Evolutionary conservation across 2,113 vertebrate genomes (phyloP).

Genomic region (Phocoena sinus): DNA sequence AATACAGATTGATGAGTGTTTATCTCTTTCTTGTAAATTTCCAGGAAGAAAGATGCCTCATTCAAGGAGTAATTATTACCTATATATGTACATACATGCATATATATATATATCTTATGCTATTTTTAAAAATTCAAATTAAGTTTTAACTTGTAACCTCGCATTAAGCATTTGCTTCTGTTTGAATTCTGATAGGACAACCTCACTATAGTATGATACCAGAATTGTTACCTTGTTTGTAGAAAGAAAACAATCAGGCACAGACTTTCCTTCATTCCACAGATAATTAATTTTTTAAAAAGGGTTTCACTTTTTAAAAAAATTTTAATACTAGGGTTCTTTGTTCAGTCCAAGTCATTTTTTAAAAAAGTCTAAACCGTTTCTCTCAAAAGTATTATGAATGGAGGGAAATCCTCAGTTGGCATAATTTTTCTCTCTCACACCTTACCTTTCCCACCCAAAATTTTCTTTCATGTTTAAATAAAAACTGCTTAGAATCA

Average conservation of each 20-base stretch:
- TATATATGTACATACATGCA: neutral
- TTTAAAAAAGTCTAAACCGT: neutral
- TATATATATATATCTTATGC: neutral
- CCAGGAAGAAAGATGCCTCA: constrained; percentile 24
- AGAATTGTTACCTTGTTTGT: neutral
- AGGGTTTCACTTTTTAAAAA: neutral
- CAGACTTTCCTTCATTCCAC: neutral
- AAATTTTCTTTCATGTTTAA: neutral
- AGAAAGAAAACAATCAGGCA: neutral
- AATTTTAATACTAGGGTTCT: neutral
- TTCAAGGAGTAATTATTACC: constrained; percentile 40
- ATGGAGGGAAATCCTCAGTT: neutral
- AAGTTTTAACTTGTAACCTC: constrained; percentile 35
- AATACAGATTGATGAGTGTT: constrained; percentile 50
- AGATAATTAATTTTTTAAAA: neutral
- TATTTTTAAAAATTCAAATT: constrained; percentile 47
- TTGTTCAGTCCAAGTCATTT: neutral
- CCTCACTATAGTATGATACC: neutral
- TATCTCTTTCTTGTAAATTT: constrained; percentile 52
- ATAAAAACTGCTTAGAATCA: neutral
- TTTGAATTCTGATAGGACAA: neutral
- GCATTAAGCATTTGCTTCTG: neutral
- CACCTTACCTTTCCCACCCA: neutral
- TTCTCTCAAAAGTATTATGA: constrained; percentile 1
- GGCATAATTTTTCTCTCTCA: neutral